phyloP scores from a whole-genome alignment of 2,888 invertebrate genomes.

The Microplitis manilae region DNA sequence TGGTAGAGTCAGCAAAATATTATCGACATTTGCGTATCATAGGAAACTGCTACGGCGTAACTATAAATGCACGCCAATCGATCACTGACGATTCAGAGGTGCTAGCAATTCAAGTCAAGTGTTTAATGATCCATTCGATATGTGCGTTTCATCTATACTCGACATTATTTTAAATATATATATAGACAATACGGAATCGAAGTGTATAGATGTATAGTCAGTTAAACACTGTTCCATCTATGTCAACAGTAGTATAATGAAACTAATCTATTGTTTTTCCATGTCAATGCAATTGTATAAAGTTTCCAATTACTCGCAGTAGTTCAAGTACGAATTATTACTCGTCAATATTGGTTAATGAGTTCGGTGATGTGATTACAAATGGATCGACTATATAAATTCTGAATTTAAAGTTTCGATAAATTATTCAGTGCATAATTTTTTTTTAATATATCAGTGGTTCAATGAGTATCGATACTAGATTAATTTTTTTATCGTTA shows the following conservation, averaged over 20 bases:
- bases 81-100: not conserved
- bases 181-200: not conserved
- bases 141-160: not conserved
- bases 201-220: not conserved
- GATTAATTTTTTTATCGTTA: too few relatives aligned
- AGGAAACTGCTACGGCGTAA: slow-evolving; percentile 1
- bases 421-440: too few relatives aligned
- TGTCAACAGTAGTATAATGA: not conserved
- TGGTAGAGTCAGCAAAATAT: slow-evolving; percentile 30
- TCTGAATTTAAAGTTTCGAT: too few relatives aligned
- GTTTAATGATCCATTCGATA: not conserved
- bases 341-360: not conserved
- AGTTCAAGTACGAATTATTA: not conserved
- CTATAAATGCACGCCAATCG: slow-evolving; percentile 8
- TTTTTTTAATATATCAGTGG: too few relatives aligned
- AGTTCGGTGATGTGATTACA: not conserved
- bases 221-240: slow-evolving; percentile 11
- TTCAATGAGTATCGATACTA: too few relatives aligned
- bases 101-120: not conserved
- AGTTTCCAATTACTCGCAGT: not conserved
- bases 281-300: slow-evolving; percentile 16
- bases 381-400: too few relatives aligned
- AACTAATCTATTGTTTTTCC: slow-evolving; percentile 15
- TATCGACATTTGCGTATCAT: slow-evolving; percentile 25
- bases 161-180: not conserved